A percentile compares a stretch with the other conserved stretches of the same genome.
These are phyloP conservation scores for Clupea harengus DNA, from an alignment of 2,113 vertebrate genomes.

Conservation along the genomic window DNA sequence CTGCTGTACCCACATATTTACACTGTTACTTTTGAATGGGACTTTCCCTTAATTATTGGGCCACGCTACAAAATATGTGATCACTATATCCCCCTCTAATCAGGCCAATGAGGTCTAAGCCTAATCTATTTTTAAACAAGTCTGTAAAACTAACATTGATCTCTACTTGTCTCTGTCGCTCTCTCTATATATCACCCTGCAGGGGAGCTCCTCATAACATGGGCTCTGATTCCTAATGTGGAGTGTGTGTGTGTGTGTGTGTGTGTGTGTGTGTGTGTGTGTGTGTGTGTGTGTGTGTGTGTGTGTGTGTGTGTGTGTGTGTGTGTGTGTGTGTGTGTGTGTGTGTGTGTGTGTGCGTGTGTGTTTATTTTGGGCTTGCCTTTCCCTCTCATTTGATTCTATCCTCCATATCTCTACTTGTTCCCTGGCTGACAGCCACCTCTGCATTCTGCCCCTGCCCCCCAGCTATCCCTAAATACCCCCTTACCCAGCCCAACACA, in stretches of 20 bases:
- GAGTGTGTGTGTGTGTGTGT: slow-evolving; percentile 32
- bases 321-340: slow-evolving; percentile 28
- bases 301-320: slow-evolving; percentile 45
- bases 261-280: slow-evolving; percentile 22
- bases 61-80: neutral
- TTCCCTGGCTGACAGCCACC: slow-evolving; percentile 60
- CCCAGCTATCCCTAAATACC: slow-evolving; percentile 27
- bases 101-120: no score
- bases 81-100: no score
- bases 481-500: slow-evolving; percentile 53
- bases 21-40: neutral
- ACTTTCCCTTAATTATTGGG: neutral
- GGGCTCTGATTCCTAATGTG: slow-evolving; percentile 59
- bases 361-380: slow-evolving; percentile 68
- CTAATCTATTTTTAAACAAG: no score
- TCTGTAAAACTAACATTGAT: neutral
- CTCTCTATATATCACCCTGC: neutral
- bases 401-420: slow-evolving; percentile 39
- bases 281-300: slow-evolving; percentile 55
- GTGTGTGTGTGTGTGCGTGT: slow-evolving; percentile 27
- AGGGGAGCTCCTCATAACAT: slow-evolving; percentile 51
- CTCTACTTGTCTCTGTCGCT: neutral
- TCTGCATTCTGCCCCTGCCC: slow-evolving; percentile 40
- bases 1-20: neutral
- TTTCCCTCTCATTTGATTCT: slow-evolving; percentile 66